A percentile compares a stretch with the other conserved stretches of the same genome.
These are phyloP conservation scores for Vidua chalybeata DNA, from an alignment of 2,113 vertebrate genomes.

Conservation along the genomic window DNA sequence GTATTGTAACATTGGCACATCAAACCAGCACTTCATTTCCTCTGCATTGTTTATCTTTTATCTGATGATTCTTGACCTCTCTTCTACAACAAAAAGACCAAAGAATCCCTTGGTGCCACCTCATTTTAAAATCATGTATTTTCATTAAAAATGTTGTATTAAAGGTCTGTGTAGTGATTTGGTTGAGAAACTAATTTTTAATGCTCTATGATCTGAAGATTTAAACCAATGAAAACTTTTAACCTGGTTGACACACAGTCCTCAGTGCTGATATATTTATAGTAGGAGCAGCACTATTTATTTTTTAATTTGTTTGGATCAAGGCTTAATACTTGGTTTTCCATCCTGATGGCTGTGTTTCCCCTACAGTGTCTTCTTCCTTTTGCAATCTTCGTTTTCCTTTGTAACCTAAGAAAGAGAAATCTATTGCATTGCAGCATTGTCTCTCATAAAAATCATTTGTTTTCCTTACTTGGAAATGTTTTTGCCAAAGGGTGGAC, in stretches of 20 bases:
- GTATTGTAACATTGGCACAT: background rate
- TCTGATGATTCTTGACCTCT: background rate
- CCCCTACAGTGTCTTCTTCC: background rate
- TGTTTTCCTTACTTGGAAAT: conserved; percentile 12
- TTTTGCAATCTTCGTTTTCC: background rate
- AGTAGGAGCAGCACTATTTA: background rate
- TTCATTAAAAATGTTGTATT: background rate
- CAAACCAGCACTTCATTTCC: background rate
- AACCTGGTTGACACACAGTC: background rate
- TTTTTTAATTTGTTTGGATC: background rate
- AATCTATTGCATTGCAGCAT: background rate
- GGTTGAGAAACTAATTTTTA: background rate
- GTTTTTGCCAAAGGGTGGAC: background rate
- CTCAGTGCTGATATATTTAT: background rate
- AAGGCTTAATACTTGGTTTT: background rate
- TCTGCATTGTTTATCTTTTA: background rate
- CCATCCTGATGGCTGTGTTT: background rate
- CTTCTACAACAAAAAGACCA: background rate
- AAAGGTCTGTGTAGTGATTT: background rate
- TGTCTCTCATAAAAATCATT: background rate
- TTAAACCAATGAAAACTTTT: background rate
- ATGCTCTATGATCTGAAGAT: background rate
- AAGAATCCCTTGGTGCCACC: background rate
- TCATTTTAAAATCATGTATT: background rate
- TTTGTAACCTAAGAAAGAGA: background rate